A percentile compares a stretch with the other conserved stretches of the same genome.
These are phyloP conservation scores for Gopherus flavomarginatus DNA, from an alignment of 2,113 vertebrate species.

Conservation along the genomic window DNA sequence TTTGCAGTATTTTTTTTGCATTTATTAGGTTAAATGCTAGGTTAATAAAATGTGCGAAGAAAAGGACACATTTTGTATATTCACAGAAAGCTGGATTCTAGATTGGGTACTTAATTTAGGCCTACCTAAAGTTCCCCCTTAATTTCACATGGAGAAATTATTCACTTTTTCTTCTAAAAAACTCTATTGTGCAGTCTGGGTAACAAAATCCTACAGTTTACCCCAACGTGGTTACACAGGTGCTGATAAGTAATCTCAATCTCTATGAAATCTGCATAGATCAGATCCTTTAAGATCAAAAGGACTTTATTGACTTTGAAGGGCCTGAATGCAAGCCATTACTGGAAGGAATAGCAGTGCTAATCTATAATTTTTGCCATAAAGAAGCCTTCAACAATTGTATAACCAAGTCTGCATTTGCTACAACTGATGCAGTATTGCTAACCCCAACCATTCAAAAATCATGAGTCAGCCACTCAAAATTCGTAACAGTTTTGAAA, in stretches of 20 bases:
- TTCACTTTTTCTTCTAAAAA: not conserved
- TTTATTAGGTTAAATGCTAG: not conserved
- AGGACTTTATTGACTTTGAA: conserved; percentile 7
- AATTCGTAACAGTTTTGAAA: not conserved
- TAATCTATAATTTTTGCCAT: not conserved
- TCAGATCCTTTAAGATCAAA: conserved; percentile 16
- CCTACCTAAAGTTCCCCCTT: not conserved
- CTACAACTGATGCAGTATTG: not conserved
- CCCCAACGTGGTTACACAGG: conserved; percentile 24
- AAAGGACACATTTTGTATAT: not conserved
- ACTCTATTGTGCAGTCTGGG: not conserved
- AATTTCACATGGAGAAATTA: not conserved
- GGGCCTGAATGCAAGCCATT: not conserved
- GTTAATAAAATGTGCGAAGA: not conserved
- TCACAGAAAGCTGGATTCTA: not conserved
- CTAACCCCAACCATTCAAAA: not conserved
- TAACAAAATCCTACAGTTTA: not conserved
- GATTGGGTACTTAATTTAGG: not conserved
- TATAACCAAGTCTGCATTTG: not conserved
- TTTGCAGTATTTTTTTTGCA: not conserved
- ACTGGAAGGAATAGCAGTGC: not conserved
- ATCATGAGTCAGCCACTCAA: not conserved
- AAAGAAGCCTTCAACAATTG: not conserved
- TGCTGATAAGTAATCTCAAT: not conserved
- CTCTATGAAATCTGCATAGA: not conserved